These are phyloP conservation scores for Oriolus oriolus DNA, from an alignment of 2,113 vertebrate genomes.

Conservation along the genomic window DNA sequence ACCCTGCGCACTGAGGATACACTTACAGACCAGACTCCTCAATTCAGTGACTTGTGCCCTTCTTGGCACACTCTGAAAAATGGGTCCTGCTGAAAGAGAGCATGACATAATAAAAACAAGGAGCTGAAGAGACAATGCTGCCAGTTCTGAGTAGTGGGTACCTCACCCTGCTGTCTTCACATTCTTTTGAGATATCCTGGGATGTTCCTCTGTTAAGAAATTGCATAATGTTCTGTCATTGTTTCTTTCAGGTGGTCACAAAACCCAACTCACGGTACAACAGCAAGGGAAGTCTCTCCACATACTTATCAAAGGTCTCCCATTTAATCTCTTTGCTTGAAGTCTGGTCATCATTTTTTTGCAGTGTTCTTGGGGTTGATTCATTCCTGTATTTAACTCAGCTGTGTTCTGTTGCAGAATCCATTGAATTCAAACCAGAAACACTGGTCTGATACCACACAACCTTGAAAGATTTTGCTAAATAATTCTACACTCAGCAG, in stretches of 20 bases:
- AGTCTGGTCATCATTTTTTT: background rate
- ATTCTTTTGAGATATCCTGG: background rate
- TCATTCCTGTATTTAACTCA: background rate
- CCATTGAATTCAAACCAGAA: constrained; percentile 2
- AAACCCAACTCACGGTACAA: background rate
- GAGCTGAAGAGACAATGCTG: background rate
- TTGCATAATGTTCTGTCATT: background rate
- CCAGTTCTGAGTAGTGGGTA: background rate
- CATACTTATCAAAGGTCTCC: background rate
- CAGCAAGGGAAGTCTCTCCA: background rate
- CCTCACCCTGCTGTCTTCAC: background rate
- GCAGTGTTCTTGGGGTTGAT: background rate
- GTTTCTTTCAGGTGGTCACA: background rate
- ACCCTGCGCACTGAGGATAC: background rate
- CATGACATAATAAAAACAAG: background rate
- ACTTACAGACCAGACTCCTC: background rate
- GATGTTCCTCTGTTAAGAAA: background rate
- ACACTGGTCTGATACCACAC: background rate
- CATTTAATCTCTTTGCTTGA: background rate
- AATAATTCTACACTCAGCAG: constrained; percentile 33
- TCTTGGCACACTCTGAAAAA: background rate
- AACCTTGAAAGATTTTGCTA: constrained; percentile 23
- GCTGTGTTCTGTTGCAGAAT: background rate
- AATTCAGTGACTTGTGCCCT: background rate
- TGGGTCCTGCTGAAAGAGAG: background rate